A percentile compares a stretch with the other conserved stretches of the same genome.
These are phyloP conservation scores for Caenorhabditis doughertyi DNA, from an alignment of 2,888 invertebrate genomes.

Conservation along the genomic window DNA sequence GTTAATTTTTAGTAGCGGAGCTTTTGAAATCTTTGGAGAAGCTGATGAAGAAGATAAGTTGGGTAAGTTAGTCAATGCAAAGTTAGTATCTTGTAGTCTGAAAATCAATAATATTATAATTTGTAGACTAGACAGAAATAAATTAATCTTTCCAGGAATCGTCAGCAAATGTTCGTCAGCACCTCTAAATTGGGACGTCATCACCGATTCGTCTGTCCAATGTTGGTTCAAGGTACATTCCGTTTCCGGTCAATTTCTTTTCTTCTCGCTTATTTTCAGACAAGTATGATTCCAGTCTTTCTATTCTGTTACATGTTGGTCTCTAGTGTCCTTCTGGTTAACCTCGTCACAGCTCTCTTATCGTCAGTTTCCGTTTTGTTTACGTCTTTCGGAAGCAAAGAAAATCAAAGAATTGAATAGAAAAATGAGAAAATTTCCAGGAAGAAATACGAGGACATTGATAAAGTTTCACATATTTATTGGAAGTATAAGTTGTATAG, in stretches of 20 bases:
- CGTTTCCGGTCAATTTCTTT: not conserved
- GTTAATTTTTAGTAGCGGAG: constrained; percentile 71
- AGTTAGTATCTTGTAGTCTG: too few species aligned
- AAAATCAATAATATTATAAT: too few species aligned
- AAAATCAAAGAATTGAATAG: not conserved
- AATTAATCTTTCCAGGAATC: constrained; percentile 46
- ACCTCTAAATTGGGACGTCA: constrained; percentile 61
- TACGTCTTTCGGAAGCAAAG: not conserved
- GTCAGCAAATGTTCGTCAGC: constrained; percentile 63
- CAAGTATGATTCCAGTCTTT: constrained; percentile 67
- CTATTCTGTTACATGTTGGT: constrained; percentile 72
- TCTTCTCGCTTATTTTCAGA: constrained; percentile 50
- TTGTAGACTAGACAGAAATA: too few species aligned
- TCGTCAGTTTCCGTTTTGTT: constrained; percentile 57
- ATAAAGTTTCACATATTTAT: constrained; percentile 69
- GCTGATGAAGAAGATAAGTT: constrained; percentile 67
- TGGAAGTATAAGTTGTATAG: constrained; percentile 71
- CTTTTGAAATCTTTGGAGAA: constrained; percentile 74
- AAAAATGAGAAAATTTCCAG: constrained; percentile 57
- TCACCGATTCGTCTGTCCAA: constrained; percentile 67
- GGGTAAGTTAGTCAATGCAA: constrained; percentile 44
- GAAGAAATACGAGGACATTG: constrained; percentile 72
- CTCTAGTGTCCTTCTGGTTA: constrained; percentile 71
- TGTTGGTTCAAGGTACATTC: constrained; percentile 67
- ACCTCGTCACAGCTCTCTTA: constrained; percentile 72